phyloP scores from a whole-genome alignment of 2,797 vertebrate species.

The Arrhamphus sclerolepis region DNA sequence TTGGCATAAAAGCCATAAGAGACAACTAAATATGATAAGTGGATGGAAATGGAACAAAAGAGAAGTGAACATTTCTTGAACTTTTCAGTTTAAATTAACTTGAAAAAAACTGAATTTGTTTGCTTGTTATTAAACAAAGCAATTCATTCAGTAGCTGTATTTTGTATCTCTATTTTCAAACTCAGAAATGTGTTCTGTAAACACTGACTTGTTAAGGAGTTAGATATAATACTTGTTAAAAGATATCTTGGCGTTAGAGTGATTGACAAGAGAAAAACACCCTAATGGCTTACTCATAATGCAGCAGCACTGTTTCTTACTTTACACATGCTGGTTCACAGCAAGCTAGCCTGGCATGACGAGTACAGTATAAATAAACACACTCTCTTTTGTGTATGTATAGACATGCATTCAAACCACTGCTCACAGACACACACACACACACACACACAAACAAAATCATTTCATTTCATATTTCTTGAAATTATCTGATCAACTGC shows the following conservation, averaged over 20 bases:
- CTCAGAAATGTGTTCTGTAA: constrained; percentile 32
- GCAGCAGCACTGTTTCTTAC: constrained; percentile 63
- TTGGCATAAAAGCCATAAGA: no score
- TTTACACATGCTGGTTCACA: constrained; percentile 66
- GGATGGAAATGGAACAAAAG: no score
- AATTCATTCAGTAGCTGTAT: background rate
- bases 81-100: no score
- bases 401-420: constrained; percentile 27
- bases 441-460: constrained; percentile 5
- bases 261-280: constrained; percentile 73
- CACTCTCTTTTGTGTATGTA: constrained; percentile 20
- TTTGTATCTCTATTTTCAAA: background rate
- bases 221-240: constrained; percentile 56
- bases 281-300: constrained; percentile 72
- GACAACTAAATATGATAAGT: no score
- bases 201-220: constrained; percentile 57
- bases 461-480: background rate
- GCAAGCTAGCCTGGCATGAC: constrained; percentile 56
- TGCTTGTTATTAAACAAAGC: no score
- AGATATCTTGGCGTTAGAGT: constrained; percentile 49
- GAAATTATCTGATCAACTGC: constrained; percentile 7
- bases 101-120: no score
- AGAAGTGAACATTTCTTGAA: no score
- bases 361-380: constrained; percentile 40
- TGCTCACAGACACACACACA: constrained; percentile 14